Base-by-base conservation (phyloP, 1,140 invertebrate genomes). In the Sitobion miscanthi region DNA sequence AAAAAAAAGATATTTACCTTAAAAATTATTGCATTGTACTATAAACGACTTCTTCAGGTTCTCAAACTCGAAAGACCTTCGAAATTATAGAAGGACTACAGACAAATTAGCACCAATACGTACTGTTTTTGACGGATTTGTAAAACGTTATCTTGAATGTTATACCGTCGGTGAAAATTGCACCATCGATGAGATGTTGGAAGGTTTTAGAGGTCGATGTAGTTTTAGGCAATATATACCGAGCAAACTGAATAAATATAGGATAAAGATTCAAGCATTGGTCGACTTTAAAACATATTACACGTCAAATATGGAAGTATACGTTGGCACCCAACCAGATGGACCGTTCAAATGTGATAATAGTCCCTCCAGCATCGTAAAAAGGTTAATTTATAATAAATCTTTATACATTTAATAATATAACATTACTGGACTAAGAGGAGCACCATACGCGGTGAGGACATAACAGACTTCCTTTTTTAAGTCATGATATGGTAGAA, bases 201-300 rank as follows among this genome's bases (percentile, higher is more conserved):
- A 94, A 93, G 91, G 94, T 25, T 96, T 95, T 93, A 47, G 95
- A 52, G 95, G 95, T 49, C 91, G 94, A 47, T 95, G 95, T 93
- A 14, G 21, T 35, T 96, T 96, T 93, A 94, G 94, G 21, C 95
- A 95, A 93, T 95, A 95, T 93, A 95, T 96, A 38, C 95, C 95
- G n/a, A 94, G 47, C 87, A 95, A 95, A 93, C 95, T 94, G 95
- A 94, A 94, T 62, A 95, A 95, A 94, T 96, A 95, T 94, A 96
- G 95, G n/a, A 95, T 96, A 87, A 96, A 96, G 94, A 94, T 95
- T 91, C 95, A 94, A 94, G 94, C 94, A 90, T 93, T 95, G 49
- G 94, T 93, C 94, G 94, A 95, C 94, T 94, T 94, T 52, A 92
- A 54, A 94, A 95, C 93, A 94, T 94, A 93, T 94, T 95, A 95